Base-by-base conservation (phyloP, 2,113 vertebrate species). In the Syrmaticus mikado region DNA sequence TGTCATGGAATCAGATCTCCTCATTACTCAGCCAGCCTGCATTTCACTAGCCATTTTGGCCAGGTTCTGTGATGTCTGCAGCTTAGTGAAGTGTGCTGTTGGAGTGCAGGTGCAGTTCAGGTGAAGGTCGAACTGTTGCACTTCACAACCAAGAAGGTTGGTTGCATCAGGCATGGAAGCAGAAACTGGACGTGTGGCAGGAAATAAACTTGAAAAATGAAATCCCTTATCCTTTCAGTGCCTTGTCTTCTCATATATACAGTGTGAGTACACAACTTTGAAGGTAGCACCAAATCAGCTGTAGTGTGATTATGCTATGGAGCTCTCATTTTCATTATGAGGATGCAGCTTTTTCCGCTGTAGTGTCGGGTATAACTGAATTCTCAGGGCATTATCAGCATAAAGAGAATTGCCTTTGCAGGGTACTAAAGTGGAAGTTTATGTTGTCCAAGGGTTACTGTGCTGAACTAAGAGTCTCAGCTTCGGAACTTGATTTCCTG, bases 251-350 rank as follows among this genome's bases (percentile, higher is more conserved):
- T 71, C 2, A 0, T 11, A 13, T 12, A 32, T 13, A 2, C 12
- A 34, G 11, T 20, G 46, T 1, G n/a, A 28, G 16, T 52, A 27
- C 13, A 0, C 0, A 12, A 1, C 46, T 55, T 32, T 5, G 13
- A 21, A 36, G 30, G 57, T 2, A 40, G 28, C 11, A 34, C 32
- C 34, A 18, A 6, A 22, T 6, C 28, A 5, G n/a, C 72, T 7
- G 21, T 1, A 46, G 22, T 36, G 74, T 4, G 16, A n/a, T 5
- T 6, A 55, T 13, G 18, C 58, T 24, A 1, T 6, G 24, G 50
- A 20, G 17, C 25, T 76, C 22, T 73, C 11, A 0, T 34, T 43
- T 11, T 57, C 60, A 11, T 5, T 17, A 6, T 17, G 12, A 0
- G 27, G 75, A 11, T 34, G 64, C 36, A 41, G 34, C 1, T 52